A percentile compares a stretch with the other conserved stretches of the same genome.
Evolutionary conservation across 2,113 vertebrate genomes (phyloP).

Genomic region (Calidris pygmaea): DNA sequence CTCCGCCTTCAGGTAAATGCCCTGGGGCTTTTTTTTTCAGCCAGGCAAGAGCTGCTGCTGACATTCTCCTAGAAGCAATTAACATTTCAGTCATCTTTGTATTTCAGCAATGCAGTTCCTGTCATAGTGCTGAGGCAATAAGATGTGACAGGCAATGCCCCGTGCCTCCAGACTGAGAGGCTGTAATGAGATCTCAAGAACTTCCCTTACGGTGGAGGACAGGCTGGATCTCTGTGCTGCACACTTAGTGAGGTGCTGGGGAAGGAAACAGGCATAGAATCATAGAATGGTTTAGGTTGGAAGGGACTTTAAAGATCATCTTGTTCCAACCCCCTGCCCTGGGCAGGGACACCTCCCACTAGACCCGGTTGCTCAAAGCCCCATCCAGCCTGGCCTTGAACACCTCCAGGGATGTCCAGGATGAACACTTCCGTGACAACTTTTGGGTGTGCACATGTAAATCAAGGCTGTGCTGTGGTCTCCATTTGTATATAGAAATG

Average conservation of each 20-base stretch:
- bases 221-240: background rate
- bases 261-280: background rate
- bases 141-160: background rate
- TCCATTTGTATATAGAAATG: background rate
- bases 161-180: background rate
- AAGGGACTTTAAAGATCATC: no score
- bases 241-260: background rate
- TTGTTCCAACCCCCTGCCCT: no score
- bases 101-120: background rate
- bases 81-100: background rate
- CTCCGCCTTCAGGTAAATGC: background rate
- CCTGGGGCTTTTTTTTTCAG: background rate
- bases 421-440: background rate
- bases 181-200: background rate
- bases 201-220: background rate
- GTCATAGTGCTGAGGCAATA: background rate
- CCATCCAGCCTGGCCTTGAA: no score
- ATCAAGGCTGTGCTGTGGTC: background rate
- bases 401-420: background rate
- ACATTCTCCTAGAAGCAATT: constrained; percentile 27
- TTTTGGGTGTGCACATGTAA: background rate
- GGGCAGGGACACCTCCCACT: no score
- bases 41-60: background rate
- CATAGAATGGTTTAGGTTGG: no score
- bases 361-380: no score